Percentiles rank a stretch among this genome's conserved stretches.
phyloP scores from a whole-genome alignment of 2,888 invertebrate genomes.

The Drosophila dives region DNA sequence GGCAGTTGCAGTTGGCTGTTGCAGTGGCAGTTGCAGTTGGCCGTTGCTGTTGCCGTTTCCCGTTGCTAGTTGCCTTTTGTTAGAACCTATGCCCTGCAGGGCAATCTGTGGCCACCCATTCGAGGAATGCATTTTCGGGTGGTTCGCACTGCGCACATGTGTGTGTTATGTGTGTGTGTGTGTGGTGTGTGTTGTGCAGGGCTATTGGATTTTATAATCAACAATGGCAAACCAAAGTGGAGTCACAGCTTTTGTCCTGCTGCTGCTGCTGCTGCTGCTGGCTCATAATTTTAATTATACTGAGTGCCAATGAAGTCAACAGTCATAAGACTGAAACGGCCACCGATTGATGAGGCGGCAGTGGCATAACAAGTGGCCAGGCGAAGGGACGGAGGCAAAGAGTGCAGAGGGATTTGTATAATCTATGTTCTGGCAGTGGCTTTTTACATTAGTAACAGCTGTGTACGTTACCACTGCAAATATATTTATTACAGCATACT shows the following conservation, averaged over 20 bases:
- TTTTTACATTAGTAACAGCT: slow-evolving; percentile 76
- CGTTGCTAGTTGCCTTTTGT: slow-evolving; percentile 27
- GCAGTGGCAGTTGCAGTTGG: slow-evolving; percentile 3
- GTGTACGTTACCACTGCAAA: slow-evolving; percentile 74
- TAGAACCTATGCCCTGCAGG: slow-evolving; percentile 58
- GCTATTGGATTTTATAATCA: slow-evolving; percentile 75
- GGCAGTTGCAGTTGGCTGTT: slow-evolving; percentile 8
- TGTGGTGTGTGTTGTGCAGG: background rate
- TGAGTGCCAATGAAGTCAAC: slow-evolving; percentile 81
- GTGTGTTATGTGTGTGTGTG: slow-evolving; percentile 60
- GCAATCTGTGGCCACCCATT: slow-evolving; percentile 8
- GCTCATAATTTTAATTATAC: slow-evolving; percentile 81
- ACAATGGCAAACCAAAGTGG: slow-evolving; percentile 67
- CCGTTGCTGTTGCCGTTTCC: slow-evolving; percentile 11
- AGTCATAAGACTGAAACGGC: slow-evolving; percentile 71
- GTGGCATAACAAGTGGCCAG: background rate
- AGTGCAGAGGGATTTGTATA: slow-evolving; percentile 42
- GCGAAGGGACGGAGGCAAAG: background rate
- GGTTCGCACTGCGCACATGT: slow-evolving; percentile 17
- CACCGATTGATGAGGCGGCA: slow-evolving; percentile 67
- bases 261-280: slow-evolving; percentile 39
- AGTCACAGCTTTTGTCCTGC: slow-evolving; percentile 58
- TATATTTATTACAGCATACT: slow-evolving; percentile 67
- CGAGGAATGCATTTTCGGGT: slow-evolving; percentile 33
- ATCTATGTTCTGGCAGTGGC: slow-evolving; percentile 49